phyloP scores from a whole-genome alignment of 2,888 invertebrate species.

The Drosophila imparisetae region DNA sequence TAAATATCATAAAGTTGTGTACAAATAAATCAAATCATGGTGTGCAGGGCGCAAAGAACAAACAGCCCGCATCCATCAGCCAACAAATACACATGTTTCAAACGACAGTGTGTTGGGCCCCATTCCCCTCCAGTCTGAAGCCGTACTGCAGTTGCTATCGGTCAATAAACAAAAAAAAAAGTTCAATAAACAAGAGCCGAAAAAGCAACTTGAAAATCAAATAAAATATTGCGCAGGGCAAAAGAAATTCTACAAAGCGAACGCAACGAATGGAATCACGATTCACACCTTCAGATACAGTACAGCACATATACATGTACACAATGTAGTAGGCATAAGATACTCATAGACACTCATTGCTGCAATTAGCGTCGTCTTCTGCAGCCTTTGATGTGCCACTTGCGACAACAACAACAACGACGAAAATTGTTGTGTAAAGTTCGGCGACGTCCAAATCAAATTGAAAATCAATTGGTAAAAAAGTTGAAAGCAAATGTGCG shows the following conservation, averaged over 20 bases:
- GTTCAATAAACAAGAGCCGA: conserved; percentile 70
- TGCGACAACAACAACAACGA: conserved; percentile 45
- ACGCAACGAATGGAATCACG: conserved; percentile 62
- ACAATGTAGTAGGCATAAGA: background rate
- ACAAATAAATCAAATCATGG: conserved; percentile 74
- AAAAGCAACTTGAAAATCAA: conserved; percentile 54
- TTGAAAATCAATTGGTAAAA: conserved; percentile 59
- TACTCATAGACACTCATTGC: conserved; percentile 27
- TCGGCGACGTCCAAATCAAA: conserved; percentile 36
- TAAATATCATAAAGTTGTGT: conserved; percentile 75
- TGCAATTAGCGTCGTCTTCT: conserved; percentile 64
- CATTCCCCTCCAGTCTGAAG: background rate
- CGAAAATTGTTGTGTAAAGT: conserved; percentile 44
- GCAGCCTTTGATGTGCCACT: conserved; percentile 68
- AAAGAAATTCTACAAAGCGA: conserved; percentile 31
- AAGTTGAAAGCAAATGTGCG: conserved; percentile 52
- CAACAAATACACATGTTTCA: conserved; percentile 68
- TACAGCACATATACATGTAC: conserved; percentile 7
- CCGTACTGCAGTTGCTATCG: conserved; percentile 36
- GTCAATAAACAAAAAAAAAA: conserved; percentile 33
- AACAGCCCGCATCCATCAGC: conserved; percentile 69
- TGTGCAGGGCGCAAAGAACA: conserved; percentile 54
- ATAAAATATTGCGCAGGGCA: conserved; percentile 59
- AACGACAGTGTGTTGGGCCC: conserved; percentile 23
- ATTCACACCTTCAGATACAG: conserved; percentile 65